Conservation (phyloP, 2,888 invertebrate genomes). For the Hyles lineata region DNA sequence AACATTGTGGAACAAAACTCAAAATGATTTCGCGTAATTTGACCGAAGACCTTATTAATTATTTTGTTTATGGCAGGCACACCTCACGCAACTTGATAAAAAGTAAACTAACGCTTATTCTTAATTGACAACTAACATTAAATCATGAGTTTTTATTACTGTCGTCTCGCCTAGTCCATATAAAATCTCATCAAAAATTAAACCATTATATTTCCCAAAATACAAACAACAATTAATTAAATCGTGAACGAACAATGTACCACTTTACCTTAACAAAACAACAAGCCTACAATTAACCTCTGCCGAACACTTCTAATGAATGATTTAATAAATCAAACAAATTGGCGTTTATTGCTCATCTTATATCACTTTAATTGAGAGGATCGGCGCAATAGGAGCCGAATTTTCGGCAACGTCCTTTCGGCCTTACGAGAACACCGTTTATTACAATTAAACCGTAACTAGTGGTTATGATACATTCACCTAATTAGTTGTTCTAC, state of each 20-base stretch:
- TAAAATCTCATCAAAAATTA: no score
- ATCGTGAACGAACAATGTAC: not conserved
- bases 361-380: slow-evolving; percentile 81
- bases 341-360: slow-evolving; percentile 79
- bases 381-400: slow-evolving; percentile 52
- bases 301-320: slow-evolving; percentile 63
- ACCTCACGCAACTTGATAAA: no score
- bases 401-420: slow-evolving; percentile 61
- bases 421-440: slow-evolving; percentile 41
- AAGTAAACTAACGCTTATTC: no score
- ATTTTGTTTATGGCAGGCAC: no score
- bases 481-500: slow-evolving; percentile 23
- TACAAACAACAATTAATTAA: not conserved
- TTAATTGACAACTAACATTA: no score
- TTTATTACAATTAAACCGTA: slow-evolving; percentile 33
- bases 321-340: slow-evolving; percentile 78
- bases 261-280: slow-evolving; percentile 9
- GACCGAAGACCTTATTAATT: no score
- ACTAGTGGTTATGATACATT: slow-evolving; percentile 25
- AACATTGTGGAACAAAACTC: no score
- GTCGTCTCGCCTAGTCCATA: no score
- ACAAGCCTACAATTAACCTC: slow-evolving; percentile 72
- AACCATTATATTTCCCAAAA: not conserved
- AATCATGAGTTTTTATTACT: no score
- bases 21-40: no score